Percentiles rank a stretch among this genome's conserved stretches.
phyloP scores from a whole-genome alignment of 2,797 vertebrate species.

The Gastrophryne carolinensis region DNA sequence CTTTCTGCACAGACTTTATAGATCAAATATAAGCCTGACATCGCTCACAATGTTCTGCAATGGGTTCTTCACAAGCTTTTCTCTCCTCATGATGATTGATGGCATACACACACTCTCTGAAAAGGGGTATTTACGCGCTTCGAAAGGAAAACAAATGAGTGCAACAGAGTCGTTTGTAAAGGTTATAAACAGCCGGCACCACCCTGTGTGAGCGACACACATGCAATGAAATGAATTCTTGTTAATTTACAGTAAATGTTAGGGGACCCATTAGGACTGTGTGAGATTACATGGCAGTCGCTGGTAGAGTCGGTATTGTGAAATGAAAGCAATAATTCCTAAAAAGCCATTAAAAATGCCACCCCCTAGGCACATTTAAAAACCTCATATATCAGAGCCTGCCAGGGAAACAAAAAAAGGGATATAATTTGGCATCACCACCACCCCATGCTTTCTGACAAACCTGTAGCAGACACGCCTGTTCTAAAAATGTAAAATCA shows the following conservation, averaged over 20 bases:
- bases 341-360: neutral
- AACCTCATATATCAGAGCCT: too few relatives aligned
- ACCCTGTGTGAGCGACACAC: constrained; percentile 12
- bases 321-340: neutral
- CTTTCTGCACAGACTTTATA: constrained; percentile 45
- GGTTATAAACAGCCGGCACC: constrained; percentile 18
- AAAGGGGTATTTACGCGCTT: constrained; percentile 56
- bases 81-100: constrained; percentile 29
- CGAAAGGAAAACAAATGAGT: constrained; percentile 35
- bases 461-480: too few relatives aligned
- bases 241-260: constrained; percentile 17
- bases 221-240: neutral
- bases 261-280: neutral
- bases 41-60: neutral
- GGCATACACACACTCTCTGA: constrained; percentile 55
- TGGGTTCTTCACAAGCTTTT: constrained; percentile 5
- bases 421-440: too few relatives aligned
- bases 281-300: neutral
- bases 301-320: neutral
- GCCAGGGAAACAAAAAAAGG: too few relatives aligned
- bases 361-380: neutral
- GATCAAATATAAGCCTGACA: constrained; percentile 40
- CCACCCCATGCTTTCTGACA: too few relatives aligned
- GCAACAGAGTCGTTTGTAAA: constrained; percentile 11
- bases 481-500: too few relatives aligned